A percentile compares a stretch with the other conserved stretches of the same genome.
Evolutionary conservation across 2,888 invertebrate species (phyloP).

Genomic region (Nasonia oneida): DNA sequence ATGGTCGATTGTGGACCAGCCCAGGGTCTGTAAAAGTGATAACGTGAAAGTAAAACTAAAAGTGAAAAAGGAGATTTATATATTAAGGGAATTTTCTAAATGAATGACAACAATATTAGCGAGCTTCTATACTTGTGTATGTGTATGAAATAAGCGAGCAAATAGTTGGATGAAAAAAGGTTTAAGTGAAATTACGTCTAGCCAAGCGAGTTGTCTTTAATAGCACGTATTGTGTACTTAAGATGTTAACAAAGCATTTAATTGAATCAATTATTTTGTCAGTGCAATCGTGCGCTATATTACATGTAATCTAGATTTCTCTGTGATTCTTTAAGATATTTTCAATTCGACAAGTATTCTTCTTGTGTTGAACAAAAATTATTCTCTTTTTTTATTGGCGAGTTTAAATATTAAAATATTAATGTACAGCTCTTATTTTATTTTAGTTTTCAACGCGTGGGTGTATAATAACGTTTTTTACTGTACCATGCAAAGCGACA

Average conservation of each 20-base stretch:
- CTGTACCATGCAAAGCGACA: conserved; percentile 34
- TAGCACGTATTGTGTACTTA: conserved; percentile 58
- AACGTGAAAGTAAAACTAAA: conserved; percentile 60
- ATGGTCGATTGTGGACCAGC: conserved; percentile 58
- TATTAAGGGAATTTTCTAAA: conserved; percentile 58
- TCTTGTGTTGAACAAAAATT: conserved; percentile 9
- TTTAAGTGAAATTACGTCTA: conserved; percentile 46
- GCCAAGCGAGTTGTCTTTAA: conserved; percentile 46
- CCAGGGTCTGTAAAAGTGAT: conserved; percentile 66
- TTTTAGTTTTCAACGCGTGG: conserved; percentile 8
- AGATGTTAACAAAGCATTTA: conserved; percentile 53
- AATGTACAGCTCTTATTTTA: conserved; percentile 16
- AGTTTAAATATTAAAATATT: conserved; percentile 31
- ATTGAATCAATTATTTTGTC: conserved; percentile 52
- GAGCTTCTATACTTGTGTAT: conserved; percentile 57
- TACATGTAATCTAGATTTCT: conserved; percentile 47
- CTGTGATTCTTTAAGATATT: conserved; percentile 61
- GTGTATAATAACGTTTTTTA: conserved; percentile 31
- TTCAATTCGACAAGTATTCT: conserved; percentile 34
- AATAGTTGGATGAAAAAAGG: conserved; percentile 6
- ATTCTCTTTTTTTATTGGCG: not conserved
- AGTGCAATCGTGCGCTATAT: conserved; percentile 60
- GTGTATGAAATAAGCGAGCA: conserved; percentile 50
- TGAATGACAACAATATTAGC: conserved; percentile 54
- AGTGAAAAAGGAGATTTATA: conserved; percentile 60